A percentile compares a stretch with the other conserved stretches of the same genome.
These are phyloP conservation scores for Mola mola DNA, from an alignment of 2,113 vertebrate species.

Conservation along the genomic window DNA sequence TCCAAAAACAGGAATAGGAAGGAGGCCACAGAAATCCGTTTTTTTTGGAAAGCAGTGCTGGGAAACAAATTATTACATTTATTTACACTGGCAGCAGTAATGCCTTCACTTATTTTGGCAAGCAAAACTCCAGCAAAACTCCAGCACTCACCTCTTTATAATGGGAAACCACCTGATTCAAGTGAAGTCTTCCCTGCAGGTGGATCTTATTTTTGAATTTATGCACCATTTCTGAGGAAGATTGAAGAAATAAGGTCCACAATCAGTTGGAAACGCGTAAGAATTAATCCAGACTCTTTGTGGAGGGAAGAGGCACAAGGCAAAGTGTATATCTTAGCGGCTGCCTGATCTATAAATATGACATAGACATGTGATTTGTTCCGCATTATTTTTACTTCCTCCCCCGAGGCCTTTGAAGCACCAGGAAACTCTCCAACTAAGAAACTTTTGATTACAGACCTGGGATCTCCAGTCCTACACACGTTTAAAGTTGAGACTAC, in stretches of 20 bases:
- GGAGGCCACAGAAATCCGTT: too few relatives aligned
- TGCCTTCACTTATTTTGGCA: too few relatives aligned
- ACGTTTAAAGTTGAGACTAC: constrained; percentile 15
- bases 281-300: background rate
- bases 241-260: background rate
- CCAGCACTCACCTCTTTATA: constrained; percentile 49
- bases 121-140: background rate
- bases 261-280: too few relatives aligned
- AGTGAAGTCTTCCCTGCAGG: constrained; percentile 5
- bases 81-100: too few relatives aligned
- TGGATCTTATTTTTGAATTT: constrained; percentile 48
- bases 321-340: background rate
- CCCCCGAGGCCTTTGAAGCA: background rate
- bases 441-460: too few relatives aligned
- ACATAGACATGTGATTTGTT: constrained; percentile 3
- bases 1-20: too few relatives aligned
- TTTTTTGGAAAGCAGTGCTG: too few relatives aligned
- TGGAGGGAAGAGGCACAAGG: too few relatives aligned
- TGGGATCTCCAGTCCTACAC: too few relatives aligned
- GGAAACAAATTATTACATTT: too few relatives aligned
- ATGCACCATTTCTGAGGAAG: constrained; percentile 49
- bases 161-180: background rate
- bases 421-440: background rate
- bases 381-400: constrained; percentile 1
- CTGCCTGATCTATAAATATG: background rate